Conservation (phyloP, 2,888 invertebrate genomes). For the Eupithecia pulchellata region DNA sequence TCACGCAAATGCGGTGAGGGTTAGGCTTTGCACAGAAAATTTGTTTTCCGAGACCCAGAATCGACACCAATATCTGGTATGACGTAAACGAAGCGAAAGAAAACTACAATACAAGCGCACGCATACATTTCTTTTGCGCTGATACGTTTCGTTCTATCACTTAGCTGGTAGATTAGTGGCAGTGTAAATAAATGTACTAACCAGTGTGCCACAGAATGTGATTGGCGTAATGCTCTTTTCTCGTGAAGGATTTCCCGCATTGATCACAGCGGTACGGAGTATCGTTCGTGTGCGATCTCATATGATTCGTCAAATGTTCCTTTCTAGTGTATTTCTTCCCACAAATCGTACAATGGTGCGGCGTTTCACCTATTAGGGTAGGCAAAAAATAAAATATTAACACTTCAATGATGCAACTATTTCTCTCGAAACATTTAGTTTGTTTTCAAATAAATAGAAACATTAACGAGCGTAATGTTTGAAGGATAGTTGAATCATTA, state of each 20-base stretch:
- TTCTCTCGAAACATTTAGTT: conserved; percentile 64
- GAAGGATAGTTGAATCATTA: conserved; percentile 82
- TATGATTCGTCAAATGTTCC: conserved; percentile 95
- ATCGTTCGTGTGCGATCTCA: conserved; percentile 95
- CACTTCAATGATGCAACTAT: conserved; percentile 84
- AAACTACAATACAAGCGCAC: neutral
- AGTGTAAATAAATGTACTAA: conserved; percentile 68
- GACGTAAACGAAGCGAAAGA: neutral
- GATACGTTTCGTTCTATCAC: neutral
- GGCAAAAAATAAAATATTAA: conserved; percentile 64
- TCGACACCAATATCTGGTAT: neutral
- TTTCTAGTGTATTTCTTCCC: conserved; percentile 95
- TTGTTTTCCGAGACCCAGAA: neutral
- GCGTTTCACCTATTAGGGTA: conserved; percentile 90
- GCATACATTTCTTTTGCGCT: neutral
- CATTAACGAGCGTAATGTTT: conserved; percentile 9
- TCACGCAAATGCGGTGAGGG: neutral
- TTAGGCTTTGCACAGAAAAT: neutral
- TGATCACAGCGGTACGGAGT: conserved; percentile 94
- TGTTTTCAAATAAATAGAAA: conserved; percentile 49
- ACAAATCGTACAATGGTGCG: conserved; percentile 94
- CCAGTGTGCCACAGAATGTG: conserved; percentile 95
- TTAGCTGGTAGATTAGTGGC: conserved; percentile 25
- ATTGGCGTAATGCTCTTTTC: conserved; percentile 96
- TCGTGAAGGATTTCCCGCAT: conserved; percentile 94